Evolutionary conservation across 2,797 vertebrate genomes (phyloP).

Genomic region (Acipenser transmontanus): DNA sequence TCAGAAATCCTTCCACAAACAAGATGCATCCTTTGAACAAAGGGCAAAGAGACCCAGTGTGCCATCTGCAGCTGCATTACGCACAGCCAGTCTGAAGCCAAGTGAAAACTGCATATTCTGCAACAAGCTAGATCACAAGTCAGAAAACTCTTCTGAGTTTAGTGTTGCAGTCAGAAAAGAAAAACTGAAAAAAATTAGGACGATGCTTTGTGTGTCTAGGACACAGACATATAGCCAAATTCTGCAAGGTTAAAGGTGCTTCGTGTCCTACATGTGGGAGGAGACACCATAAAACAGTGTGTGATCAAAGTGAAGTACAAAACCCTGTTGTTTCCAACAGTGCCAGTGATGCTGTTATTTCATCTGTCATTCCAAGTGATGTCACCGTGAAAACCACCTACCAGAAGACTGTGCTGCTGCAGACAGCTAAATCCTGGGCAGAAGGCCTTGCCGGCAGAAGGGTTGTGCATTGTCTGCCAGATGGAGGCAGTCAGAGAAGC

Average conservation of each 20-base stretch:
- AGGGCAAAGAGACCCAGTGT: no score
- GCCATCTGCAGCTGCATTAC: neutral
- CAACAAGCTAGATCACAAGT: neutral
- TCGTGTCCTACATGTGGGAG: neutral
- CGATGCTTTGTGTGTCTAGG: conserved; percentile 24
- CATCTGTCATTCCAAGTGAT: neutral
- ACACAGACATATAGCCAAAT: neutral
- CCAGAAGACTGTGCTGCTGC: neutral
- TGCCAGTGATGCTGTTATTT: no score
- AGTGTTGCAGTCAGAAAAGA: neutral
- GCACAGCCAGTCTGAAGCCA: neutral
- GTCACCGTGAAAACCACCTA: neutral
- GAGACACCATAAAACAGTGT: conserved; percentile 5
- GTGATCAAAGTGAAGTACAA: no score
- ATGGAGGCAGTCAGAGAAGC: conserved; percentile 10
- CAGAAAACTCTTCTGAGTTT: no score
- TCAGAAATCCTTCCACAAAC: neutral
- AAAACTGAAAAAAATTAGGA: conserved; percentile 1
- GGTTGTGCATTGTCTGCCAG: neutral
- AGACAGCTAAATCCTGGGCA: conserved; percentile 4
- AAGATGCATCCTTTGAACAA: no score
- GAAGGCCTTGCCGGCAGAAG: neutral
- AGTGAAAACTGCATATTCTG: conserved; percentile 3
- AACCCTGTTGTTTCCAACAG: neutral
- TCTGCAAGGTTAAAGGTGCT: no score